phyloP scores from a whole-genome alignment of 2,888 invertebrate species.

The Dascillus cervinus region DNA sequence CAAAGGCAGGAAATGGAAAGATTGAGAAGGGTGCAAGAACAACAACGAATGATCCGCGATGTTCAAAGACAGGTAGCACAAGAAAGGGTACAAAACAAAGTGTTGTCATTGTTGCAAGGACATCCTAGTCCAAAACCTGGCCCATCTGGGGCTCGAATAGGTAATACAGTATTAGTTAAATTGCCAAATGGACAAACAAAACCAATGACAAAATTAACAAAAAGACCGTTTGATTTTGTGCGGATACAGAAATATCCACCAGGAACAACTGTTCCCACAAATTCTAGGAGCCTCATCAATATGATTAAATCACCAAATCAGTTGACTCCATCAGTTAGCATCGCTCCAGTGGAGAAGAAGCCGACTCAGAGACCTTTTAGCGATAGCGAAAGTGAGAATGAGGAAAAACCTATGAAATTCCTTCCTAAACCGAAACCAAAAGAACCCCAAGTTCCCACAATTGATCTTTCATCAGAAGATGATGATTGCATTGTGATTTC shows the following conservation, averaged over 20 bases:
- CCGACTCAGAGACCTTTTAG: conserved; percentile 24
- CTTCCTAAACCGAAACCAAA: conserved; percentile 26
- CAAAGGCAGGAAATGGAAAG: conserved; percentile 90
- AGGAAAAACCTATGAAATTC: conserved; percentile 21
- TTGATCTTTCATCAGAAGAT: conserved; percentile 65
- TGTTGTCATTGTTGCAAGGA: conserved; percentile 65
- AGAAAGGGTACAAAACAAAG: conserved; percentile 62
- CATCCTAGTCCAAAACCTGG: conserved; percentile 43
- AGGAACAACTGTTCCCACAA: conserved; percentile 22
- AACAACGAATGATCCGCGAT: conserved; percentile 74
- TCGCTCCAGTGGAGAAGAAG: conserved; percentile 41
- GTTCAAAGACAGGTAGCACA: conserved; percentile 73
- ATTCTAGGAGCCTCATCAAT: conserved; percentile 15
- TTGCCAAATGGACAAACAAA: conserved; percentile 42
- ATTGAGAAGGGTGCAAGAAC: conserved; percentile 74
- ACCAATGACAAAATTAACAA: conserved; percentile 39
- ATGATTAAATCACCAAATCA: conserved; percentile 27
- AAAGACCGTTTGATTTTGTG: conserved; percentile 39
- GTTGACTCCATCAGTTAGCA: conserved; percentile 45
- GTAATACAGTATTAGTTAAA: conserved; percentile 41
- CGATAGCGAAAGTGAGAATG: conserved; percentile 36
- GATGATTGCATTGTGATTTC: conserved; percentile 85
- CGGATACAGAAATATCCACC: conserved; percentile 39
- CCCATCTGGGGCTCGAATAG: conserved; percentile 36
- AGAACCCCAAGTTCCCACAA: conserved; percentile 59